Base-by-base conservation (phyloP, 1,140 invertebrate species). In the Andricus grossulariae region DNA sequence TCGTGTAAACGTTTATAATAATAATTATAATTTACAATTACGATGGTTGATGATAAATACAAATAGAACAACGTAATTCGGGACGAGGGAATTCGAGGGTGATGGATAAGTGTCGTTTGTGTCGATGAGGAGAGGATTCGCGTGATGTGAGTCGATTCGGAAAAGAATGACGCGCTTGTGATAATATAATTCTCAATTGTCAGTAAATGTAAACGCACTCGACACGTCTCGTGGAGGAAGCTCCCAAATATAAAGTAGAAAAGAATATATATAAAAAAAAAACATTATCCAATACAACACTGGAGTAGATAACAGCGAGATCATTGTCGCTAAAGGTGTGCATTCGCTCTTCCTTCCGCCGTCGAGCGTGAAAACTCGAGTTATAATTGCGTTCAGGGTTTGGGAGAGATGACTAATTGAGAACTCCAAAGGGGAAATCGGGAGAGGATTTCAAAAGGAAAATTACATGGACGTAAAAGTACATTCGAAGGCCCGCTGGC, bases 11-110 rank as follows among this genome's bases (percentile, higher is more conserved):
- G 90, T 90, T 91, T 91, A 90, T 91, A 91, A 91, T 90, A 90
- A 80, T 91, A 91, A 91, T 90, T 88, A 91, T 90, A 91, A 91
- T 91, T 91, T 91, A 91, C 90, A 91, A 91, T 91, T 91, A 91
- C 88, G 90, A 91, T 91, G 90, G 85, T 87, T 88, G 88, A 91
- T 90, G 90, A 91, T 90, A 90, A 90, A 90, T 91, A 91, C 89
- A 91, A 91, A 91, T 91, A 91, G 90, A 91, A 90, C 86, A 89
- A 90, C 85, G 82, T 82, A 84, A 80, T 81, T 82, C 76, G 72
- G 76, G 79, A 77, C 74, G 83, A 81, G 83, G 77, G 81, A 80
- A 82, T 78, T 66, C 77, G 78, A 84, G 83, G 85, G 84, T 86
- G 82, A 77, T 79, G 79, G 79, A 78, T 49, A 66, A 74, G 7